Evolutionary conservation across 2,797 vertebrate species (phyloP), one percentile per base, ranked within the genome.

Genomic region (Lagodon rhomboides): DNA sequence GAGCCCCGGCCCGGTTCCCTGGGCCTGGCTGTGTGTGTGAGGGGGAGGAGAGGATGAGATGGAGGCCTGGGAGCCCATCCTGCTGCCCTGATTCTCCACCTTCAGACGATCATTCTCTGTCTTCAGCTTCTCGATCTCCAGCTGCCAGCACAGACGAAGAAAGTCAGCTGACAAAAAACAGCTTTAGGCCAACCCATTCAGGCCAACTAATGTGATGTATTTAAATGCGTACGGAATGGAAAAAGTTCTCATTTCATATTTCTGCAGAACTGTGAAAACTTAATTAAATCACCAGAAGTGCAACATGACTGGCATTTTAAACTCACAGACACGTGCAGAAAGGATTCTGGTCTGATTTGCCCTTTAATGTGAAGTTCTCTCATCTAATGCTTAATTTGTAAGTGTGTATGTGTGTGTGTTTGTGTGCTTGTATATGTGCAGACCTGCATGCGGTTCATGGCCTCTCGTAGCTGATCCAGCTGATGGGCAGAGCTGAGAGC

Each of bases 401-500:
- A 38, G 50, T 41, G 20, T 56, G 49, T 59, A 53, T 43, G n/a
- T 34, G 22, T 44, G 30, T 59, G 10, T 38, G 15, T 75, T 16
- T 54, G 13, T 65, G 43, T 44, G 64, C 27, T 27, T 62, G 22
- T 53, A 44, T 17, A 34, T 67, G 2, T 44, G 30, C 82, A 80
- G 77, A 99, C 98, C 98, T 99, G 98, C 98, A 99, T 99, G 82
- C 96, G 96, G 95, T 99, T 99, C 98, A 99, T 99, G 59, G 98
- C 96, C 88, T 99, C 98, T 0, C 98, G 93, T 30, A 99, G 97
- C 91, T 99, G 98, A 94, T 99, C 98, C 12, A 99, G 96, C 93
- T 99, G 98, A 86, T 99, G 98, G 3, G 98, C 98, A 0, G 98
- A 99, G 94, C 98, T 99, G 3, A 99, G 96, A 0, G 98, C 98